phyloP scores from a whole-genome alignment of 2,888 invertebrate species.

The Monoplex corrugatus region DNA sequence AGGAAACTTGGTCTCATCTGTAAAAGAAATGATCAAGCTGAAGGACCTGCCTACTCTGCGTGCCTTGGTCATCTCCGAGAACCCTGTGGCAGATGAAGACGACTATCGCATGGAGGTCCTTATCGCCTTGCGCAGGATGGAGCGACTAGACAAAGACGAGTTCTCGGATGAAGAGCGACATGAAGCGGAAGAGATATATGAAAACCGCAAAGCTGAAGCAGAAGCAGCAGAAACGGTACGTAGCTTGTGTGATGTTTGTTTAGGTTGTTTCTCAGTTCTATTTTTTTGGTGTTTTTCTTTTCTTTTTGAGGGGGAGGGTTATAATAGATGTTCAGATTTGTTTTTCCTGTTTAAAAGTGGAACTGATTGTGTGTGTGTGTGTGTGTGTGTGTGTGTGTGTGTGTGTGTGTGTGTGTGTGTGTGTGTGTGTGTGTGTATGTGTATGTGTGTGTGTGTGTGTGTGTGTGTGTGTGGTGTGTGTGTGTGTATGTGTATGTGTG shows the following conservation, averaged over 20 bases:
- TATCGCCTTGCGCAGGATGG: constrained; percentile 77
- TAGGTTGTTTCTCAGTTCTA: background rate
- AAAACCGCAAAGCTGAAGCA: constrained; percentile 75
- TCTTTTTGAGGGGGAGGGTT: background rate
- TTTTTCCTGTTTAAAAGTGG: background rate
- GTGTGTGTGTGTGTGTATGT: too few species aligned
- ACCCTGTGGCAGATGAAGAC: constrained; percentile 79
- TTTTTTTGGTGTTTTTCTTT: background rate
- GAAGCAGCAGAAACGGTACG: constrained; percentile 8
- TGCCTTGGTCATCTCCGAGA: constrained; percentile 78
- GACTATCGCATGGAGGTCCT: constrained; percentile 80
- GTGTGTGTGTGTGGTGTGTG: too few species aligned
- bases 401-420: background rate
- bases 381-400: background rate
- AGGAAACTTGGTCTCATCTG: constrained; percentile 74
- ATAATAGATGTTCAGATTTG: background rate
- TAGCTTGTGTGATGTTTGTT: background rate
- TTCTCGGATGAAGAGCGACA: constrained; percentile 79
- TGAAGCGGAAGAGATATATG: constrained; percentile 79
- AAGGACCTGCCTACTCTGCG: constrained; percentile 76
- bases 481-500: too few species aligned
- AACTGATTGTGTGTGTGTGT: background rate
- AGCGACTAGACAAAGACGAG: constrained; percentile 81
- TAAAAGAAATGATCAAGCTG: constrained; percentile 78
- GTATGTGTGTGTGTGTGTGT: too few species aligned